Evolutionary conservation across 2,113 vertebrate species (phyloP).

Genomic region (Tragelaphus imberbis): DNA sequence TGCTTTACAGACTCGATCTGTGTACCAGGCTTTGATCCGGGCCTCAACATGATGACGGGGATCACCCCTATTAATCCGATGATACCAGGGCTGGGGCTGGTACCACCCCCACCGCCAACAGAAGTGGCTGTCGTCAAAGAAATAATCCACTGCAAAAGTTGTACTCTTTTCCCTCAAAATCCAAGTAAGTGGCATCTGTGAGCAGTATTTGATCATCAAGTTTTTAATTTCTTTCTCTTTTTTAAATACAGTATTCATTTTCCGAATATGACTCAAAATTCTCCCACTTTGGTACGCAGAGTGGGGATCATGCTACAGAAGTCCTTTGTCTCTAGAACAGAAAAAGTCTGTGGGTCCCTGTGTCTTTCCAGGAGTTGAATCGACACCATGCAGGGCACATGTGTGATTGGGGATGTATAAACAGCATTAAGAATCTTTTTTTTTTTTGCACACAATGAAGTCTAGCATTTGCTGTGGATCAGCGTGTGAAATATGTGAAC

Average conservation of each 20-base stretch:
- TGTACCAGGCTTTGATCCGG: conserved; percentile 92
- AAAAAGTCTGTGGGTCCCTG: not conserved
- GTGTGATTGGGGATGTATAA: not conserved
- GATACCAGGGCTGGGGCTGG: conserved; percentile 91
- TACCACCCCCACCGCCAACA: conserved; percentile 84
- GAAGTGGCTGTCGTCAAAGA: conserved; percentile 92
- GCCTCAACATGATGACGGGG: conserved; percentile 89
- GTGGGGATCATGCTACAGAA: not conserved
- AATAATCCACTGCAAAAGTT: conserved; percentile 96
- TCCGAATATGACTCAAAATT: not conserved
- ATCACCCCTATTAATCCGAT: conserved; percentile 93
- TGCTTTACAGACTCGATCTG: conserved; percentile 91
- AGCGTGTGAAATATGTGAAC: not conserved
- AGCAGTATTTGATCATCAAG: not conserved
- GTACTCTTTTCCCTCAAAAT: conserved; percentile 96
- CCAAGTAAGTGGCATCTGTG: conserved; percentile 88
- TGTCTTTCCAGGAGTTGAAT: not conserved
- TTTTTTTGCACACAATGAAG: not conserved
- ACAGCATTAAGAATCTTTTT: not conserved
- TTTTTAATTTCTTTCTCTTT: not conserved
- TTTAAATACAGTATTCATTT: not conserved
- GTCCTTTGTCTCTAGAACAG: not conserved
- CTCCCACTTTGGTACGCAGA: not conserved
- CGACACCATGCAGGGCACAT: not conserved
- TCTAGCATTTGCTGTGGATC: conserved; percentile 15